phyloP scores from a whole-genome alignment of 2,888 invertebrate species.

The Dione vanillae region DNA sequence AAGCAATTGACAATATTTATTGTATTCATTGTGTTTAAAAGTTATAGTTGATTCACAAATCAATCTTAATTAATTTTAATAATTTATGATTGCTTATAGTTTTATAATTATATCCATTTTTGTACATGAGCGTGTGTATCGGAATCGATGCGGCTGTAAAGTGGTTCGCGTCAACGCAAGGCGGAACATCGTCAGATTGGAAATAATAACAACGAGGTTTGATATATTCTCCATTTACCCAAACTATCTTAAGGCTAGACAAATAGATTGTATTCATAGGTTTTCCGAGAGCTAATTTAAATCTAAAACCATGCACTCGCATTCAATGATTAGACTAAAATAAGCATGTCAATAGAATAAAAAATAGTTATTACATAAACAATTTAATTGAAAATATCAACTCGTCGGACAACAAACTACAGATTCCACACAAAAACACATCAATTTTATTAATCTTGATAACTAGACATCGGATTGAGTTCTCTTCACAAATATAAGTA shows the following conservation, averaged over 20 bases:
- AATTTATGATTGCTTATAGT: constrained; percentile 1
- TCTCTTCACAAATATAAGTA: constrained; percentile 3
- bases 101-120: constrained; percentile 13
- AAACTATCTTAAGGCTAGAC: constrained; percentile 66
- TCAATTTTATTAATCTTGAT: constrained; percentile 54
- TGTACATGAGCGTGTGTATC: constrained; percentile 41
- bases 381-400: constrained; percentile 80
- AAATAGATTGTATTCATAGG: constrained; percentile 63
- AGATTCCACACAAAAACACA: constrained; percentile 74
- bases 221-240: constrained; percentile 44
- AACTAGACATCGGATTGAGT: constrained; percentile 27
- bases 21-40: constrained; percentile 30
- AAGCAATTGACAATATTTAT: constrained; percentile 45
- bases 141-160: constrained; percentile 27
- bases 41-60: constrained; percentile 4
- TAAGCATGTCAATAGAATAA: constrained; percentile 82
- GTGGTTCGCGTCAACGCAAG: constrained; percentile 54
- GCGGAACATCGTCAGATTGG: constrained; percentile 63
- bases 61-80: constrained; percentile 13
- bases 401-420: constrained; percentile 82
- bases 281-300: constrained; percentile 76
- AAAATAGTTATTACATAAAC: constrained; percentile 81
- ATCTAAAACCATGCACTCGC: constrained; percentile 75
- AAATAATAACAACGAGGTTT: constrained; percentile 54
- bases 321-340: constrained; percentile 77